Percentiles rank a stretch among this genome's conserved stretches.
phyloP scores from a whole-genome alignment of 2,113 vertebrate species.

The Triplophysa dalaica region DNA sequence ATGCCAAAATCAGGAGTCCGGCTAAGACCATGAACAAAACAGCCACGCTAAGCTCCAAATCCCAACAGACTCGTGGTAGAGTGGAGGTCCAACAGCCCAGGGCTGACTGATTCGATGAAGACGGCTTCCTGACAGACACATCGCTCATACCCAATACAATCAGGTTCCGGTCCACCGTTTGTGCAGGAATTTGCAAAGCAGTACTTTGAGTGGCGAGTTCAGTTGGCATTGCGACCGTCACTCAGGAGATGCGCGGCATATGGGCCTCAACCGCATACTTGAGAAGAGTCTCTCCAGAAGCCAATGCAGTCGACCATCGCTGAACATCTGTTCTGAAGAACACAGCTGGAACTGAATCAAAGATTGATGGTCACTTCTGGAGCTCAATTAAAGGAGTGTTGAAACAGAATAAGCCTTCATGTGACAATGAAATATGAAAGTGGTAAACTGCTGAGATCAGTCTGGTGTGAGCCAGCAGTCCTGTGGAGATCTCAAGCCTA shows the following conservation, averaged over 20 bases:
- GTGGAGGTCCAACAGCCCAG: constrained; percentile 53
- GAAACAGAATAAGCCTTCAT: constrained; percentile 20
- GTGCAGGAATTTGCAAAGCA: constrained; percentile 49
- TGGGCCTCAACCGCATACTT: constrained; percentile 7
- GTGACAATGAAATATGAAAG: not conserved
- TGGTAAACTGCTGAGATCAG: constrained; percentile 23
- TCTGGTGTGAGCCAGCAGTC: constrained; percentile 14
- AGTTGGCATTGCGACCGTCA: constrained; percentile 52
- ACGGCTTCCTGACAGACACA: constrained; percentile 6
- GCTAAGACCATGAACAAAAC: constrained; percentile 66
- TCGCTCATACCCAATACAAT: not conserved
- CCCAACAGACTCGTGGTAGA: constrained; percentile 58
- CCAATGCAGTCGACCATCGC: not conserved
- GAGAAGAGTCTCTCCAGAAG: constrained; percentile 12
- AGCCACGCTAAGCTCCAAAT: constrained; percentile 58
- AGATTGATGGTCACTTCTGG: not conserved
- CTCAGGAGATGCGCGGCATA: not conserved
- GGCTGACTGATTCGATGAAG: constrained; percentile 30
- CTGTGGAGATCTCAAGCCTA: constrained; percentile 8
- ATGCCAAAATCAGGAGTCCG: constrained; percentile 66
- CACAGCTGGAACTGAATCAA: constrained; percentile 8
- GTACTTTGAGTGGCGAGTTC: constrained; percentile 44
- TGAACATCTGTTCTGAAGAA: constrained; percentile 35
- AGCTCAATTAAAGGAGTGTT: constrained; percentile 8
- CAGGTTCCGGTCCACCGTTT: not conserved